Percentiles rank a stretch among this genome's conserved stretches.
These are phyloP conservation scores for Taeniopygia guttata DNA, from an alignment of 2,797 vertebrate genomes.

Conservation along the genomic window DNA sequence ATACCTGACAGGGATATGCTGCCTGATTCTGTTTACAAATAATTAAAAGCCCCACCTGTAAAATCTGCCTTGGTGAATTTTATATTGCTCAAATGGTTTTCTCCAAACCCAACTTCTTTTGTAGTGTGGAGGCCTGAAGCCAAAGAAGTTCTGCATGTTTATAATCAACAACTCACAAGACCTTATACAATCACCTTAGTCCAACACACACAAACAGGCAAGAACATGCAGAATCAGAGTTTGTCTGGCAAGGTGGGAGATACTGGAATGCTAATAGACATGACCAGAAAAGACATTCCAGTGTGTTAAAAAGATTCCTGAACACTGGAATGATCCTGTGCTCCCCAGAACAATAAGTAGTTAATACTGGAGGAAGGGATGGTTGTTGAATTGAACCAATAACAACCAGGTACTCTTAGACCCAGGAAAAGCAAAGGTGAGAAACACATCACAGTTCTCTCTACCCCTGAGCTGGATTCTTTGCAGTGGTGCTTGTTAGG, in stretches of 20 bases:
- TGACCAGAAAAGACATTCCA: not conserved
- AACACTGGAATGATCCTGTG: not conserved
- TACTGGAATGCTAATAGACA: conserved; percentile 1
- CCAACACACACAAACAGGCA: conserved; percentile 1
- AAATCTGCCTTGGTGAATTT: not conserved
- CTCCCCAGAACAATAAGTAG: not conserved
- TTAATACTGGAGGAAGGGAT: not conserved
- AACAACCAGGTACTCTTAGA: not conserved
- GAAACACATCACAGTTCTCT: not conserved
- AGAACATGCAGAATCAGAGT: conserved; percentile 10
- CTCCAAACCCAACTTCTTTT: conserved; percentile 27
- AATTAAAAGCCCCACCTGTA: conserved; percentile 45
- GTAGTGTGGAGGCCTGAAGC: conserved; percentile 8
- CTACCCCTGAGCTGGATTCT: not conserved
- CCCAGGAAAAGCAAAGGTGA: accelerated
- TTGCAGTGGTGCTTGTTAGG: not conserved
- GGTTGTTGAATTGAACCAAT: not conserved
- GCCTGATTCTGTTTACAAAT: conserved; percentile 37
- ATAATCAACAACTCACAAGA: conserved; percentile 13
- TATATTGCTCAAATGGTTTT: not conserved
- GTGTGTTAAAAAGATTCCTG: not conserved
- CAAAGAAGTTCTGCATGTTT: not conserved
- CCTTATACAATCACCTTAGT: not conserved
- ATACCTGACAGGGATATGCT: not conserved
- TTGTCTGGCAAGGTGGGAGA: not conserved